These are phyloP conservation scores for Leucophenga maculata DNA, from an alignment of 2,888 invertebrate genomes.

Conservation along the genomic window DNA sequence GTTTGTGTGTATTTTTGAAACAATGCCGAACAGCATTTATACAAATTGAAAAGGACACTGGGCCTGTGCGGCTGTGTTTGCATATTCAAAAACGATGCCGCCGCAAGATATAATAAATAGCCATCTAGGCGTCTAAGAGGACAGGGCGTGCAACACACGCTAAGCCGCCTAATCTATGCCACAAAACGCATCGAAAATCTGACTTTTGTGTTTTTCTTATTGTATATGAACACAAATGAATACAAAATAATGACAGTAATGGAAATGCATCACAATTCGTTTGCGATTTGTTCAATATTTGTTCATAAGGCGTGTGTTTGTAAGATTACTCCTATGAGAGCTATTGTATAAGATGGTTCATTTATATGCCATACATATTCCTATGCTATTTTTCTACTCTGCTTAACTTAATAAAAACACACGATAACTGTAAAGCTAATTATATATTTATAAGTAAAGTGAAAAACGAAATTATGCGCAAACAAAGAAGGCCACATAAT, in stretches of 20 bases:
- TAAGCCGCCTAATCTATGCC: slow-evolving; percentile 58
- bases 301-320: too few relatives aligned
- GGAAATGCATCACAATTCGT: too few relatives aligned
- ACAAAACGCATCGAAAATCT: slow-evolving; percentile 26
- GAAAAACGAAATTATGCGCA: slow-evolving; percentile 26
- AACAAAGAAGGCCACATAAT: slow-evolving; percentile 58
- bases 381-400: too few relatives aligned
- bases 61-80: slow-evolving; percentile 38
- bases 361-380: too few relatives aligned
- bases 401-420: background rate
- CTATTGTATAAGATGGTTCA: too few relatives aligned
- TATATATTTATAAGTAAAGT: background rate
- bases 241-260: background rate
- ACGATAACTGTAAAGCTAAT: slow-evolving; percentile 1
- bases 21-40: slow-evolving; percentile 32
- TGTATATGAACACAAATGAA: background rate
- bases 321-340: too few relatives aligned
- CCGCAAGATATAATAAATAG: slow-evolving; percentile 40
- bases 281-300: too few relatives aligned
- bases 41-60: slow-evolving; percentile 35
- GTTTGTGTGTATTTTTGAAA: slow-evolving; percentile 26
- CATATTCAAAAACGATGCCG: background rate
- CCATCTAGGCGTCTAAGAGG: slow-evolving; percentile 31
- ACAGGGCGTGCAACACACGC: slow-evolving; percentile 39
- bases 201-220: too few relatives aligned